Percentiles rank a stretch among this genome's conserved stretches.
phyloP scores from a whole-genome alignment of 2,888 invertebrate genomes.

The Globia sparganii region DNA sequence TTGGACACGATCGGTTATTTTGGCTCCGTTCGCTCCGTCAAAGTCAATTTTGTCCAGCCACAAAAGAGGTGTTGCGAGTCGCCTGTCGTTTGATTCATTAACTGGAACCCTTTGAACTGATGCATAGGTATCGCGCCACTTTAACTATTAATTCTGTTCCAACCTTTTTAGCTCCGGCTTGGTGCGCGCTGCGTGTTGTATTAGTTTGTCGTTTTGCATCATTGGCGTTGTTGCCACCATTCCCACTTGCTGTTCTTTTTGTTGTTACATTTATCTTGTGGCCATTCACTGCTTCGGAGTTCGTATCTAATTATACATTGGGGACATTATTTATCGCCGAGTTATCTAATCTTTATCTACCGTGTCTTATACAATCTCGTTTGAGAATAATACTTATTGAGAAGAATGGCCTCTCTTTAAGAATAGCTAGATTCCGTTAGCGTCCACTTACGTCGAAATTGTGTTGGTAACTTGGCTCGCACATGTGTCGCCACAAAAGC shows the following conservation, averaged over 20 bases:
- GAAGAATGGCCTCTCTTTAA: slow-evolving; percentile 43
- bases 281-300: slow-evolving; percentile 67
- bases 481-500: slow-evolving; percentile 82
- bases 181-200: slow-evolving; percentile 62
- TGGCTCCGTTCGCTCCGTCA: slow-evolving; percentile 86
- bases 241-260: slow-evolving; percentile 67
- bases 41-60: slow-evolving; percentile 87
- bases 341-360: slow-evolving; percentile 48
- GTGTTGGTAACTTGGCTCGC: slow-evolving; percentile 61
- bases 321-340: slow-evolving; percentile 46
- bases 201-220: slow-evolving; percentile 72
- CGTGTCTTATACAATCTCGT: slow-evolving; percentile 24
- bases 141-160: slow-evolving; percentile 78
- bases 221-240: slow-evolving; percentile 71
- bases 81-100: slow-evolving; percentile 89
- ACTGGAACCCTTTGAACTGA: slow-evolving; percentile 87
- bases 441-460: slow-evolving; percentile 55
- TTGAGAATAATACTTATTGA: slow-evolving; percentile 21
- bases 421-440: slow-evolving; percentile 60
- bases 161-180: slow-evolving; percentile 74
- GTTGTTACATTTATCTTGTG: slow-evolving; percentile 70
- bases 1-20: slow-evolving; percentile 89
- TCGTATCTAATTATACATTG: slow-evolving; percentile 55
- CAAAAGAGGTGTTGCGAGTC: slow-evolving; percentile 88
- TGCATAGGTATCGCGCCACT: slow-evolving; percentile 81